Percentiles rank a stretch among this genome's conserved stretches.
These are phyloP conservation scores for Styela clava DNA, from an alignment of 23 tunicate species.

Conservation along the genomic window DNA sequence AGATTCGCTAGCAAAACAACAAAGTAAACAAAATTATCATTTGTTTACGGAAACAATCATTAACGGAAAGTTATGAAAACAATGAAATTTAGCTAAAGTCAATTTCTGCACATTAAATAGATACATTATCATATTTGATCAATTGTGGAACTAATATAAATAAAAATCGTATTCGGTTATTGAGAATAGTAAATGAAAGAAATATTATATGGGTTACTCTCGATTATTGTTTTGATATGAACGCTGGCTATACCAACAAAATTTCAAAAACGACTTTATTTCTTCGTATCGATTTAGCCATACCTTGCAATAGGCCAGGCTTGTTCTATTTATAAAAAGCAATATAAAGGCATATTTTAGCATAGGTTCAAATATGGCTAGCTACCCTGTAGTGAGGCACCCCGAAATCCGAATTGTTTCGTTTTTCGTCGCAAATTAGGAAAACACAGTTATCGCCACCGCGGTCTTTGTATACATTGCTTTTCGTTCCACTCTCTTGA, in stretches of 20 bases:
- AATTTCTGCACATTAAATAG: background rate
- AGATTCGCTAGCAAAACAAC: too few species aligned
- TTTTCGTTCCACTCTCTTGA: too few species aligned
- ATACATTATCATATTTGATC: background rate
- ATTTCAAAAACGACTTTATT: background rate
- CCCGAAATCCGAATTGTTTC: background rate
- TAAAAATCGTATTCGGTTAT: too few species aligned
- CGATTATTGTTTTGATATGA: background rate
- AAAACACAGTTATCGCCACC: background rate
- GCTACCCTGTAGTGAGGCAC: too few species aligned
- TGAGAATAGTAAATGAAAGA: background rate
- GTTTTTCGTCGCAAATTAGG: background rate
- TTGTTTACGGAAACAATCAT: background rate
- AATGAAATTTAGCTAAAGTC: background rate
- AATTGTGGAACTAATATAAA: too few species aligned
- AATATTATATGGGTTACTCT: background rate
- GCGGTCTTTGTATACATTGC: background rate
- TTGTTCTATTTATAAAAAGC: background rate
- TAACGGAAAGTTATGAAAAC: background rate
- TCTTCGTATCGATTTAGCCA: background rate
- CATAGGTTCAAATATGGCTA: background rate
- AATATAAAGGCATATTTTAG: background rate
- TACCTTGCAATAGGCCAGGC: background rate
- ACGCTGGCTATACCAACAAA: background rate
- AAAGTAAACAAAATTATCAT: background rate